phyloP scores from a whole-genome alignment of 2,888 invertebrate species.

The Rhodophaea formosa region DNA sequence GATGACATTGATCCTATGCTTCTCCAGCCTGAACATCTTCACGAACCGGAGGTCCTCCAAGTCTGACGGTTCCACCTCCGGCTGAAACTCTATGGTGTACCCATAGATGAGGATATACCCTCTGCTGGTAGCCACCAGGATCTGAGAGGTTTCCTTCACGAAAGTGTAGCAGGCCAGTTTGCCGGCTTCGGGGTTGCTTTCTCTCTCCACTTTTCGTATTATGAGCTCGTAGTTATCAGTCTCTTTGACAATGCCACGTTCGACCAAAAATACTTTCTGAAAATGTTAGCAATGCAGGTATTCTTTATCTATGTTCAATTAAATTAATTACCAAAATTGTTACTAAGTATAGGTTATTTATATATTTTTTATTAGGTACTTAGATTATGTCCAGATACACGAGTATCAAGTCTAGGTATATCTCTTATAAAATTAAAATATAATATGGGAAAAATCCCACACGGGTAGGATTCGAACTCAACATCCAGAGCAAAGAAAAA shows the following conservation, averaged over 20 bases:
- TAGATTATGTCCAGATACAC: too few species aligned
- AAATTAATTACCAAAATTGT: not conserved
- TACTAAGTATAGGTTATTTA: not conserved
- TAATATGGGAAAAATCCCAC: too few species aligned
- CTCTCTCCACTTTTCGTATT: constrained; percentile 44
- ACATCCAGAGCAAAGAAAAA: too few species aligned
- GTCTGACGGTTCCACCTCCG: constrained; percentile 43
- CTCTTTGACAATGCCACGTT: constrained; percentile 56
- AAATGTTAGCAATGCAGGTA: constrained; percentile 2
- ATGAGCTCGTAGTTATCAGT: constrained; percentile 59
- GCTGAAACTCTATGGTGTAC: constrained; percentile 64
- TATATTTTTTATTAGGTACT: too few species aligned
- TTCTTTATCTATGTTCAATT: not conserved
- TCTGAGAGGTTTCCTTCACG: constrained; percentile 67
- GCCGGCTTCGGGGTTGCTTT: constrained; percentile 55
- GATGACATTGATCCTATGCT: constrained; percentile 67
- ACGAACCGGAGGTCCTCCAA: constrained; percentile 64
- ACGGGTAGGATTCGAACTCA: too few species aligned
- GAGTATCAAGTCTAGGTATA: too few species aligned
- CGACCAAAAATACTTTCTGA: constrained; percentile 59
- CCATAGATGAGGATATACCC: constrained; percentile 77
- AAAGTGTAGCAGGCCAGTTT: constrained; percentile 76
- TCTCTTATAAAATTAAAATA: too few species aligned
- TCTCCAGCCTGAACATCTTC: constrained; percentile 71
- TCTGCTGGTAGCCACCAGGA: constrained; percentile 70